Evolutionary conservation across 1,140 invertebrate genomes (phyloP), one percentile per base, ranked within the genome.

Genomic region (Hyles euphorbiae): DNA sequence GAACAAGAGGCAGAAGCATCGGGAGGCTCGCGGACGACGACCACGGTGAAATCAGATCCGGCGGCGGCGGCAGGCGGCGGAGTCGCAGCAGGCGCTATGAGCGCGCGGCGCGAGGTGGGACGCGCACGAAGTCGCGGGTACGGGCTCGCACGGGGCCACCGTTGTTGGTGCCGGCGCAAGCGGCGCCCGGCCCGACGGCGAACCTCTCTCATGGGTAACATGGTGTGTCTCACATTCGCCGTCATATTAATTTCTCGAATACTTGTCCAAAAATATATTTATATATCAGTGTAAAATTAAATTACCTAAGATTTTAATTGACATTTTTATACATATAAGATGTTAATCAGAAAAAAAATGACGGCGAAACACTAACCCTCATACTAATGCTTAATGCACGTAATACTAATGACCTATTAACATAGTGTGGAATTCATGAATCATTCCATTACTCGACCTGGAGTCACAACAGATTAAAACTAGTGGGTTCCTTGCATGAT

Each of bases 151-250:
- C 51, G 78, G 48, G 74, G 76, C 56, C 77, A 81, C 72, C 76
- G 83, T 10, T 83, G 82, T 61, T 78, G 81, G 81, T 87, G 83
- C 74, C 76, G 81, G 72, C 76, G 84, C 73, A 79, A 74, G 65
- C 76, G 83, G 60, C 82, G 82, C 78, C 65, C 76, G 70, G 74
- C 77, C 75, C 81, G 80, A 58, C 80, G 79, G 73, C 82, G 83
- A 64, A 58, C 75, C 76, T 70, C 76, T 56, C 79, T 81, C 81
- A 84, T 82, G 82, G 84, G 84, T 87, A 85, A 87, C 84, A 85
- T 71, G 84, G 84, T 87, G 81, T 87, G 84, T 87, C 73, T 77
- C 61, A 74, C 70, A 52, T 67, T 69, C 66, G 70, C 69, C 74
- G 72, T 70, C 65, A 33, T 59, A 67, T 76, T 82, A 74, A 8